phyloP scores from a whole-genome alignment of 2,797 vertebrate genomes.

The Tragopan temminckii region DNA sequence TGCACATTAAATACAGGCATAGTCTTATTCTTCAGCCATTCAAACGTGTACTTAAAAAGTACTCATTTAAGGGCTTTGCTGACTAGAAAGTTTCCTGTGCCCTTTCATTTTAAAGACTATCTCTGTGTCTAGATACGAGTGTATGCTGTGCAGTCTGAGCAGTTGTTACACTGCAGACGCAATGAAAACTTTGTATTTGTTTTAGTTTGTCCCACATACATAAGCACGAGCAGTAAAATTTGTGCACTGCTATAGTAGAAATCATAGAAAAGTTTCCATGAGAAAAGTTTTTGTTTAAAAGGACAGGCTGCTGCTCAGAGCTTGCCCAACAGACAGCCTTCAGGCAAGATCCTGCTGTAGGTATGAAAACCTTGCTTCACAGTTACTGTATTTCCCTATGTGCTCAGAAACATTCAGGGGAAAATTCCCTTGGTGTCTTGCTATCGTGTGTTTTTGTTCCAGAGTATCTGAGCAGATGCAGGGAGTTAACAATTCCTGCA shows the following conservation, averaged over 20 bases:
- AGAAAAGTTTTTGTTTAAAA: background rate
- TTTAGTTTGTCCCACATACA: background rate
- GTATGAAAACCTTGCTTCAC: background rate
- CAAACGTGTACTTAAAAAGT: background rate
- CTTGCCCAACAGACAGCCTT: background rate
- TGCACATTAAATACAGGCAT: background rate
- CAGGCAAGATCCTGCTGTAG: background rate
- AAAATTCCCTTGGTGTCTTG: background rate
- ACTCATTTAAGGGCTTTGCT: background rate
- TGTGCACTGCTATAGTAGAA: background rate
- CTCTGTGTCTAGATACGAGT: background rate
- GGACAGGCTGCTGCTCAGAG: background rate
- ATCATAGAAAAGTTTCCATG: background rate
- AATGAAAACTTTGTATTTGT: background rate
- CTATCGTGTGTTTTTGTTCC: conserved; percentile 1
- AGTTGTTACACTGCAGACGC: background rate
- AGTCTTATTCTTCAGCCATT: background rate
- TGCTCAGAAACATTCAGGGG: background rate
- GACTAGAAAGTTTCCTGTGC: background rate
- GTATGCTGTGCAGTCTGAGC: background rate
- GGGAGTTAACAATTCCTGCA: conserved; percentile 10
- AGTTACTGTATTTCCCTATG: background rate
- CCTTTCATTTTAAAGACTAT: background rate
- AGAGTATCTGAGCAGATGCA: background rate
- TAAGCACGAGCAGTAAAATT: background rate